Conservation (phyloP, 2,888 invertebrate genomes). For the Orthosia incerta region DNA sequence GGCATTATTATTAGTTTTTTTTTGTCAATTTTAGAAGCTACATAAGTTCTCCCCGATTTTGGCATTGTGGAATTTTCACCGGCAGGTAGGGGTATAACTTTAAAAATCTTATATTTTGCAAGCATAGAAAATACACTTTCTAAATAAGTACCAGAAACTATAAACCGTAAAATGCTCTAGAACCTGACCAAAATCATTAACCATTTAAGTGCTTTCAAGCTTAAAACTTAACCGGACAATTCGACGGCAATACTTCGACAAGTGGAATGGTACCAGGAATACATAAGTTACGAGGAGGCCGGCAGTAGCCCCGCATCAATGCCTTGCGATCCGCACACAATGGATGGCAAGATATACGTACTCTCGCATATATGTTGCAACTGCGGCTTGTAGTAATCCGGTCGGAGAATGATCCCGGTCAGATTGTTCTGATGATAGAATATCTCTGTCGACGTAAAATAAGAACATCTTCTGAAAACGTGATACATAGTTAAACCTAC, state of each 20-base stretch:
- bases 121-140: too few species aligned
- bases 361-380: conserved; percentile 43
- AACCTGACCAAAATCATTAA: conserved; percentile 2
- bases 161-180: not conserved
- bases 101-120: too few species aligned
- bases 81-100: too few species aligned
- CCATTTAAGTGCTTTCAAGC: conserved; percentile 11
- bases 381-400: conserved; percentile 48
- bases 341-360: conserved; percentile 50
- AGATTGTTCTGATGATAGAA: conserved; percentile 12
- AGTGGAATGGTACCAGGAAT: conserved; percentile 39
- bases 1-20: too few species aligned
- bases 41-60: too few species aligned
- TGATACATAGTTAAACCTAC: too few species aligned
- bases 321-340: conserved; percentile 50
- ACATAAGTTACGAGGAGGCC: conserved; percentile 43
- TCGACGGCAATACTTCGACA: conserved; percentile 11
- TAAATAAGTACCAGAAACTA: not conserved
- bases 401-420: conserved; percentile 31
- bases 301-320: conserved; percentile 26
- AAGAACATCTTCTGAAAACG: not conserved
- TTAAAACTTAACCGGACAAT: conserved; percentile 28
- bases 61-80: too few species aligned
- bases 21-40: too few species aligned
- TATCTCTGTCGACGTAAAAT: not conserved